Base-by-base conservation (phyloP, 2,888 invertebrate species). In the Apodemia zela region DNA sequence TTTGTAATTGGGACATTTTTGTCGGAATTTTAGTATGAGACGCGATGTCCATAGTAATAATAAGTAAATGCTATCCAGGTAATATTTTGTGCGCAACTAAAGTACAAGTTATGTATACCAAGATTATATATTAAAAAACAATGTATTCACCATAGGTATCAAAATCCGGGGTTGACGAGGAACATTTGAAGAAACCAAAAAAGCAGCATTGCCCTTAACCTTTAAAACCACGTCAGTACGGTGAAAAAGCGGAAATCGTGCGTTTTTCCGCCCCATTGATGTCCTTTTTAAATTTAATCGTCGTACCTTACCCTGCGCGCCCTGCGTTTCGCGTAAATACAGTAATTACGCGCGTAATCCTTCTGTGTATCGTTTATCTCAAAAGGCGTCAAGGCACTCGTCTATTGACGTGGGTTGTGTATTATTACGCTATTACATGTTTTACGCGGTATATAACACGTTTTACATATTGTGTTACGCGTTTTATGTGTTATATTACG, bases 151-250 rank as follows among this genome's bases (percentile, higher is more conserved):
- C 58, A 1, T 72, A 89, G 89, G 85, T 91, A 45, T 83, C 90
- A 54, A 89, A 87, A 71, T 80, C 89, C 25, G 90, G 90, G 18
- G 94, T 94, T 67, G 96, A 97, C 74, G 96, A 97, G 80, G 97
- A 97, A 80, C 96, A 97, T 79, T 94, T 95, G 84, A 95, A 95
- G 92, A 95, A 95, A 85, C 94, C 94, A 75, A 95, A 95, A 87
- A 95, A 95, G 88, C 94, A 94, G 82, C 94, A 95, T 82, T 93
- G 93, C 92, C 94, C 94, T 94, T 94, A 94, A 94, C 94, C 88
- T 85, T 87, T 88, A 87, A 75, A 82, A 69, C 74, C 75, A 76
- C 75, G 73, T 89, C 89, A 89, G 89, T 89, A 89, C 87, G 77
- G 87, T 82, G 83, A 81, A 82, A 82, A 79, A 81, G 85, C 85